Evolutionary conservation across 2,797 vertebrate species (phyloP).

Genomic region (Manis pentadactyla): DNA sequence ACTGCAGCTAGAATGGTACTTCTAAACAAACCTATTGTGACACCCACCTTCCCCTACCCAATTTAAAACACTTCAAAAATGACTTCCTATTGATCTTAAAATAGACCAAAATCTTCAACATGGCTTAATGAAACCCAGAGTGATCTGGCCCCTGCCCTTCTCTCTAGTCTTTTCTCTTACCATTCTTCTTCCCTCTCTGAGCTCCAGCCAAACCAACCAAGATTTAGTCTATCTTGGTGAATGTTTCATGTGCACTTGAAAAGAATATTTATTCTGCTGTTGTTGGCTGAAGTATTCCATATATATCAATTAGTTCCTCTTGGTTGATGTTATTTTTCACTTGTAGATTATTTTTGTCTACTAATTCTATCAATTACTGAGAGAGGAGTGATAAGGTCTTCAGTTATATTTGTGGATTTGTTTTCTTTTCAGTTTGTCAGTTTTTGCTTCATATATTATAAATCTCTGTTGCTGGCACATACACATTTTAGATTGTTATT

Average conservation of each 20-base stretch:
- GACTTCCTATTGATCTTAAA: neutral
- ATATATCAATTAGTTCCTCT: neutral
- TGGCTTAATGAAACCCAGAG: neutral
- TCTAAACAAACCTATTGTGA: neutral
- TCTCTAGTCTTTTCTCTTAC: neutral
- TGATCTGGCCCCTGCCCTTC: neutral
- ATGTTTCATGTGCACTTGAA: neutral
- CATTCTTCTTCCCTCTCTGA: neutral
- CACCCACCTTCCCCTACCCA: neutral
- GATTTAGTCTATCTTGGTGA: neutral
- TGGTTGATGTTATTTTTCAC: neutral
- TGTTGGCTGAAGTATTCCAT: neutral
- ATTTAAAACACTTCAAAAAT: neutral
- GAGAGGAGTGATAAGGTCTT: neutral
- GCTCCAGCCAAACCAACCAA: neutral
- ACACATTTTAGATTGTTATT: neutral
- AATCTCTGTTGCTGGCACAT: neutral
- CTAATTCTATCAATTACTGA: neutral
- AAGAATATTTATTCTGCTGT: neutral
- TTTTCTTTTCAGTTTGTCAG: neutral
- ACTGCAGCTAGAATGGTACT: neutral
- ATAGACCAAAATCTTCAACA: neutral
- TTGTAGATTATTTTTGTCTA: neutral
- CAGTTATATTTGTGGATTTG: neutral
- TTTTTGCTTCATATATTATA: slow-evolving; percentile 28